Conservation (phyloP, 2,113 vertebrate species). For the Pelecanoides urinatrix region DNA sequence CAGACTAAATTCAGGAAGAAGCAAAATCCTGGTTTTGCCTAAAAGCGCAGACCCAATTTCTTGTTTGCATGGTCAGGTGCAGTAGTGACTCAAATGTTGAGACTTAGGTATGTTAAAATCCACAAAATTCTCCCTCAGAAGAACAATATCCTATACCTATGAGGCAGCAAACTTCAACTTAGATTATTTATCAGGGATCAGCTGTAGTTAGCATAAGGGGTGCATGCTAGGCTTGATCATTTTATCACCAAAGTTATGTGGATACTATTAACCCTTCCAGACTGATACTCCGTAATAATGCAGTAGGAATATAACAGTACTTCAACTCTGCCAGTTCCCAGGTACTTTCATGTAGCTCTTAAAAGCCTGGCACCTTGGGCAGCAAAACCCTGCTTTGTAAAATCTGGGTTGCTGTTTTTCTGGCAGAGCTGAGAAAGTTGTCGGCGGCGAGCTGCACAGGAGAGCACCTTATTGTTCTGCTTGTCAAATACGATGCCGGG, state of each 20-base stretch:
- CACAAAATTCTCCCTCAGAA: background rate
- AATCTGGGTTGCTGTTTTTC: background rate
- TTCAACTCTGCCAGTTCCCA: background rate
- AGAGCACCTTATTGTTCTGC: slow-evolving; percentile 6
- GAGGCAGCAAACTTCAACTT: background rate
- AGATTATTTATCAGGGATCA: background rate
- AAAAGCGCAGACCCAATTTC: background rate
- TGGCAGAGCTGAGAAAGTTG: background rate
- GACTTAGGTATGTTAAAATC: background rate
- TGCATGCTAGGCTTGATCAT: background rate
- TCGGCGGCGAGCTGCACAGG: background rate
- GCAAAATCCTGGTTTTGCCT: background rate
- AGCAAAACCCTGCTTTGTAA: background rate
- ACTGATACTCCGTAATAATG: background rate
- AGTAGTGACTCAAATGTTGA: background rate
- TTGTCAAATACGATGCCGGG: background rate
- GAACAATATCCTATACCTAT: background rate
- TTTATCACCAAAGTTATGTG: background rate
- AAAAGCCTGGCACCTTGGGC: background rate
- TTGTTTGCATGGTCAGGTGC: background rate
- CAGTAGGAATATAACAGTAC: background rate
- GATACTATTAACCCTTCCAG: background rate
- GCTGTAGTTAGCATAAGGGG: background rate
- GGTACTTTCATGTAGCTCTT: background rate
- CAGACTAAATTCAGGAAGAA: background rate